Evolutionary conservation across 2,888 invertebrate species (phyloP).

Genomic region (Ernsta delagoae): DNA sequence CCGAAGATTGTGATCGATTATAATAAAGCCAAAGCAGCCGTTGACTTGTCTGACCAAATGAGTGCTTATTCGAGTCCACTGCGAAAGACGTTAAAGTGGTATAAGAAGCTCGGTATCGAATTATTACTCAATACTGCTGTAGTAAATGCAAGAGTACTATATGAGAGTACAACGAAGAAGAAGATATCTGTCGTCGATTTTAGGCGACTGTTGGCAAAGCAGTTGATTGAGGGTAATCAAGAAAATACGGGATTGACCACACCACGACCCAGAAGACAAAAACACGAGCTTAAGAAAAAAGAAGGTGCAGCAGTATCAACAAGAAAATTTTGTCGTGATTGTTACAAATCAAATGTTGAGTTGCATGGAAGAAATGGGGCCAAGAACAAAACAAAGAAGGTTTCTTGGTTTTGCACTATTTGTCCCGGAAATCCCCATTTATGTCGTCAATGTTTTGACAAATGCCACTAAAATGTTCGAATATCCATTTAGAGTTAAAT

Average conservation of each 20-base stretch:
- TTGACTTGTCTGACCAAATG: conserved; percentile 27
- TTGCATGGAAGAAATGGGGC: conserved; percentile 29
- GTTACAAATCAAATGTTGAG: conserved; percentile 36
- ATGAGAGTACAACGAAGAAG: conserved; percentile 37
- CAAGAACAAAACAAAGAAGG: conserved; percentile 39
- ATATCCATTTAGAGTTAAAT: conserved; percentile 24
- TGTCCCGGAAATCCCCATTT: conserved; percentile 34
- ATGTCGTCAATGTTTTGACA: conserved; percentile 38
- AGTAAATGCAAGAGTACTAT: conserved; percentile 45
- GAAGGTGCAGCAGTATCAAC: conserved; percentile 7
- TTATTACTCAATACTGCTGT: conserved; percentile 47
- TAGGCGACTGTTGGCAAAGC: conserved; percentile 22
- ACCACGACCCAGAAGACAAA: conserved; percentile 23
- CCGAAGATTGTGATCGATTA: conserved; percentile 30
- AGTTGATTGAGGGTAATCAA: conserved; percentile 3
- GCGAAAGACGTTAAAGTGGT: conserved; percentile 51
- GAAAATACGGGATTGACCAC: conserved; percentile 12
- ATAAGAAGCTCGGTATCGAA: conserved; percentile 48
- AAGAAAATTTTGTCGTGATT: conserved; percentile 35
- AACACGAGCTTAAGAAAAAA: conserved; percentile 29
- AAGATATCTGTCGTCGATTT: conserved; percentile 39
- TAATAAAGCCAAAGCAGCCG: conserved; percentile 26
- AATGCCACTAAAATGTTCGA: conserved; percentile 24
- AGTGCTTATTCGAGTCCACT: conserved; percentile 41
- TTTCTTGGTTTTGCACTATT: conserved; percentile 22